These are phyloP conservation scores for Eptatretus atami DNA, from an alignment of 2,797 vertebrate species.

Conservation along the genomic window DNA sequence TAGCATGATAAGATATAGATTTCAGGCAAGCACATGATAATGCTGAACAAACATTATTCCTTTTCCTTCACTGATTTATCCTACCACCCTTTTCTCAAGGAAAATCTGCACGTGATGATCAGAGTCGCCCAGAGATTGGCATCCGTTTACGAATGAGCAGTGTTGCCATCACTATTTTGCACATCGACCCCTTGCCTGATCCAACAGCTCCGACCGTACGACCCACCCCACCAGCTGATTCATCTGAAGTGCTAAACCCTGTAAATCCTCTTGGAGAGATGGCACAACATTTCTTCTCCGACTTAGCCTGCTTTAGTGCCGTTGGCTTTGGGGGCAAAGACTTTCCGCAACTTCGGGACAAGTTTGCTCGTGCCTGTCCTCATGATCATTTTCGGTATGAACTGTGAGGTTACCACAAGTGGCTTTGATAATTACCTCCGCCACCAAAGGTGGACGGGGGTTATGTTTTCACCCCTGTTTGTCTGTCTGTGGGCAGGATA, in stretches of 20 bases:
- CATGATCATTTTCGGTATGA: slow-evolving; percentile 37
- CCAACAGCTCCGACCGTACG: not conserved
- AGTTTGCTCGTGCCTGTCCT: slow-evolving; percentile 38
- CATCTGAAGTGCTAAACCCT: not conserved
- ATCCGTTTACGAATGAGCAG: slow-evolving; percentile 39
- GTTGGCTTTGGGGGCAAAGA: slow-evolving; percentile 39
- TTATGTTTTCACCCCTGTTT: too few species aligned
- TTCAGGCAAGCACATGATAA: too few species aligned
- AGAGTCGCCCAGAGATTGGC: slow-evolving; percentile 33
- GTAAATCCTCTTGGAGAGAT: slow-evolving; percentile 18
- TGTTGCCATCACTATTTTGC: slow-evolving; percentile 33
- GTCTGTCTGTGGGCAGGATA: too few species aligned
- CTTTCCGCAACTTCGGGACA: slow-evolving; percentile 26
- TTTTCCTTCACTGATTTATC: too few species aligned
- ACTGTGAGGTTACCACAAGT: too few species aligned
- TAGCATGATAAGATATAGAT: too few species aligned
- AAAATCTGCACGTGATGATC: not conserved
- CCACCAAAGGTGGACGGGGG: too few species aligned
- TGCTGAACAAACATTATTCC: too few species aligned
- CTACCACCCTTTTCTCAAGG: too few species aligned
- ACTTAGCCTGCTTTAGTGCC: slow-evolving; percentile 35
- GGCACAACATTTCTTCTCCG: slow-evolving; percentile 29
- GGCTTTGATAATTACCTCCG: too few species aligned
- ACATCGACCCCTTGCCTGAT: slow-evolving; percentile 15
- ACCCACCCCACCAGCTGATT: slow-evolving; percentile 7